Base-by-base conservation (phyloP, 2,888 invertebrate species). In the Aphrophora alni region DNA sequence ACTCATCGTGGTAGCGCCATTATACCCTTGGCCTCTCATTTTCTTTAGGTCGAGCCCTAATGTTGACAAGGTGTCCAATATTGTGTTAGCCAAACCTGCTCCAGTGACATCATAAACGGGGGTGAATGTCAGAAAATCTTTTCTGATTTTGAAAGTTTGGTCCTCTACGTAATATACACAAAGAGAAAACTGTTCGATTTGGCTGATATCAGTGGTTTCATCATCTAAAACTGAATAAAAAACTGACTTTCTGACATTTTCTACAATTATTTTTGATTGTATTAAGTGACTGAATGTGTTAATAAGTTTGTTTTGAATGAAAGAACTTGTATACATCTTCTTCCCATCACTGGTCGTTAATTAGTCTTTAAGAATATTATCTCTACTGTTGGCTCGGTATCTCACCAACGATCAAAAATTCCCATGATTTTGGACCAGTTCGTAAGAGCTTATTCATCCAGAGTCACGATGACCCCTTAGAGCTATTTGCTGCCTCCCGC, bases 401-500 rank as follows among this genome's bases (percentile, higher is more conserved):
- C 82, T 51, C 73, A 85, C 80, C 51, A 86, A 74, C 25, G 78
- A 78, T 68, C 84, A 76, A 78, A 86, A 86, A 81, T 85, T 82
- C 24, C 85, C 84, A 73, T 84, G 81, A 78, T 85, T 81, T 25
- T 76, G 14, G 51, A 0, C 38, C 27, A 75, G 28, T 44, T 68
- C 0, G 70, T 81, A 8, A 24, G 25, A 38, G 75, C 28, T 72
- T 27, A 80, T 51, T 68, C 78, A 82, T 78, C 83, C 85, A 75
- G 82, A 7, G 26, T 86, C 85, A 71, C 83, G 81, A 80, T 85
- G 84, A 27, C 85, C 86, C 82, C 85, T 83, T 75, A 86, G 83
- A 26, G 85, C 80, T 59, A 87, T 78, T 33, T 84, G 83, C 80
- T 86, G 85, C 77, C 85, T 82, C 24, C 86, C 86, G 81, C 75